Percentiles rank a stretch among this genome's conserved stretches.
Conservation (phyloP, 2,888 invertebrate species). For the Branchellion lobata region DNA sequence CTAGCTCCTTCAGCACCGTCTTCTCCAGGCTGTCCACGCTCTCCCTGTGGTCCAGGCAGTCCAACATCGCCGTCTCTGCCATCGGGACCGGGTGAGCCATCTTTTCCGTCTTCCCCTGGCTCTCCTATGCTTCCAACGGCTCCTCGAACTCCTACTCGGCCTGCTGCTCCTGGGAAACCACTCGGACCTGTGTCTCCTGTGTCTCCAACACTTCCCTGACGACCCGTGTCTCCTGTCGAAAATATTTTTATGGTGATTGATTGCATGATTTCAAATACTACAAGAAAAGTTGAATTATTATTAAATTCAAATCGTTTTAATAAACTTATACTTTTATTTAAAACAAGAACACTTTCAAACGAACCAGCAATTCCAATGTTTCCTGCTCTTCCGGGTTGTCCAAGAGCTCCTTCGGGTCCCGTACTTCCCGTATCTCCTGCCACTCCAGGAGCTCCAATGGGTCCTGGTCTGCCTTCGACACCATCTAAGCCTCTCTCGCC, state of each 20-base stretch:
- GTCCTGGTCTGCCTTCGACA: slow-evolving; percentile 32
- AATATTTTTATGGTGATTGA: background rate
- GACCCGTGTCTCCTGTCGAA: slow-evolving; percentile 19
- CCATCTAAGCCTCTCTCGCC: slow-evolving; percentile 40
- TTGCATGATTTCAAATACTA: no score
- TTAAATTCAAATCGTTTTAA: no score
- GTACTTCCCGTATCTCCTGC: slow-evolving; percentile 30
- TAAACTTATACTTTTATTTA: no score
- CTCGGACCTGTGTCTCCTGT: slow-evolving; percentile 29
- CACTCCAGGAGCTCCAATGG: slow-evolving; percentile 4
- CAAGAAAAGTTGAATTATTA: no score
- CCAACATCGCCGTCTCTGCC: slow-evolving; percentile 64
- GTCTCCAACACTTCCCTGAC: slow-evolving; percentile 27
- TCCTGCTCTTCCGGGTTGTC: slow-evolving; percentile 41
- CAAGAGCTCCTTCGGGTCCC: slow-evolving; percentile 40
- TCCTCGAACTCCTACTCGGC: slow-evolving; percentile 54
- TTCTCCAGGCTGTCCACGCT: slow-evolving; percentile 1
- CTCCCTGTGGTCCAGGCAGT: slow-evolving; percentile 48
- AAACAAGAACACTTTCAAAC: no score
- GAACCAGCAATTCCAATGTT: no score
- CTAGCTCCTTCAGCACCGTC: background rate
- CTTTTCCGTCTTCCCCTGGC: slow-evolving; percentile 51
- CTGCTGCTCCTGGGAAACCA: slow-evolving; percentile 43
- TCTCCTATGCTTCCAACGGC: slow-evolving; percentile 44
- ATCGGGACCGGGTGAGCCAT: slow-evolving; percentile 63